phyloP scores from a whole-genome alignment of 2,113 vertebrate species.

The Eudorcas thomsonii region DNA sequence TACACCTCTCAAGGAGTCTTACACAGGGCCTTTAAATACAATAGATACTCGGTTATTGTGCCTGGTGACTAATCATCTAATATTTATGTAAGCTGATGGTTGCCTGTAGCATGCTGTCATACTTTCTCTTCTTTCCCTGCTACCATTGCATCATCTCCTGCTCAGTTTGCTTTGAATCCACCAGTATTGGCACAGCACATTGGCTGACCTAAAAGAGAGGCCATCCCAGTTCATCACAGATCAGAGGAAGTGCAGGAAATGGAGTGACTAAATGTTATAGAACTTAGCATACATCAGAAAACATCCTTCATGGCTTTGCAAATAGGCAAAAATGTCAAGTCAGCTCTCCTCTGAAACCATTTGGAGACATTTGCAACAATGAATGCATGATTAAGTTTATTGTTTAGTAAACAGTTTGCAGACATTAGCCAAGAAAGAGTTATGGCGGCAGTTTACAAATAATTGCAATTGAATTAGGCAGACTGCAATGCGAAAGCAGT shows the following conservation, averaged over 20 bases:
- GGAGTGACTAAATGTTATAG: constrained; percentile 35
- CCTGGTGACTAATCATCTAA: not conserved
- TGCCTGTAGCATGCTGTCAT: too few relatives aligned
- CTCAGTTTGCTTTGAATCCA: not conserved
- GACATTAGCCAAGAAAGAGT: constrained; percentile 72
- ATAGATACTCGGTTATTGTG: not conserved
- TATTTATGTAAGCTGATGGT: not conserved
- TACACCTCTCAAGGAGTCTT: not conserved
- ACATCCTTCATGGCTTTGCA: constrained; percentile 66
- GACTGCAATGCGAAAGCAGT: constrained; percentile 62
- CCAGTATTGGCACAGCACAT: not conserved
- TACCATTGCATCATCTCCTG: not conserved
- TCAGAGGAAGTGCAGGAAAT: not conserved
- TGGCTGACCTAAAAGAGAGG: not conserved
- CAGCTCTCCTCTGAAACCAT: constrained; percentile 70
- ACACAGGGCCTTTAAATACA: not conserved
- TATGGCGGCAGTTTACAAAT: constrained; percentile 74
- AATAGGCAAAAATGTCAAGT: constrained; percentile 67
- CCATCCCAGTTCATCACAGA: not conserved
- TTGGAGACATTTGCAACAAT: constrained; percentile 76
- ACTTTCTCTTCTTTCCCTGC: not conserved
- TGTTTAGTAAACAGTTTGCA: constrained; percentile 77
- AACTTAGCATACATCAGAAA: constrained; percentile 58
- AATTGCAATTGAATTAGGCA: constrained; percentile 72
- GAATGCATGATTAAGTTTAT: constrained; percentile 77